phyloP scores from a whole-genome alignment of 2,113 vertebrate species.

The Machaerirhynchus nigripectus region DNA sequence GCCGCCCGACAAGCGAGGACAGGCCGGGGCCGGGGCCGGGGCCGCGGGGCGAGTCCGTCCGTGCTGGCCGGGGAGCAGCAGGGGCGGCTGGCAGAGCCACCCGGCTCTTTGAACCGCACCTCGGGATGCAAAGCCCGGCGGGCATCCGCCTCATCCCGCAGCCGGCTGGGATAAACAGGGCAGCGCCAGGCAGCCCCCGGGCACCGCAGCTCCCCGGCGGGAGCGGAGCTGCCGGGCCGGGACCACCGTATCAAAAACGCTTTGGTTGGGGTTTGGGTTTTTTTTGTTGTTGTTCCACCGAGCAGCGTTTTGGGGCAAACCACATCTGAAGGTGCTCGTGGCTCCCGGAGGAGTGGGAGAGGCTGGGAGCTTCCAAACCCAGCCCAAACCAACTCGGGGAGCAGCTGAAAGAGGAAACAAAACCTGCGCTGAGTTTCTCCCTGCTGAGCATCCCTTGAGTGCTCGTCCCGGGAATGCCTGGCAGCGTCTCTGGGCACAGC shows the following conservation, averaged over 20 bases:
- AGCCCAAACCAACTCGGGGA: not conserved
- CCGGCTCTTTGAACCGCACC: not conserved
- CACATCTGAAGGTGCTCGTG: conserved; percentile 9
- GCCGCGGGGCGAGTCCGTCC: not conserved
- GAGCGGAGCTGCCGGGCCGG: not conserved
- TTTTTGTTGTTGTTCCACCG: no score
- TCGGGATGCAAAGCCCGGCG: not conserved
- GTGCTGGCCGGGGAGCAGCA: not conserved
- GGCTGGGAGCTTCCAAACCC: not conserved
- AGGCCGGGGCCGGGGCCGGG: not conserved
- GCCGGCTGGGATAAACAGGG: not conserved
- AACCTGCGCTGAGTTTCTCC: not conserved
- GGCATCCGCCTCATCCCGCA: not conserved
- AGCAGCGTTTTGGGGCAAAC: not conserved
- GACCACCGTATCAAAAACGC: not conserved
- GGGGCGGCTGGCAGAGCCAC: not conserved
- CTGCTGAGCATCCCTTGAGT: not conserved
- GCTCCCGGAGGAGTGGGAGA: not conserved
- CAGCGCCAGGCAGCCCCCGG: not conserved
- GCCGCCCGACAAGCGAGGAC: not conserved
- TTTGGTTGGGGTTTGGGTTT: not conserved
- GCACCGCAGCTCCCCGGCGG: not conserved
- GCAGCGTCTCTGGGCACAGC: not conserved
- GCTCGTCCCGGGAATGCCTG: not conserved
- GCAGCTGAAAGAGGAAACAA: conserved; percentile 18